A percentile compares a stretch with the other conserved stretches of the same genome.
phyloP scores from a whole-genome alignment of 2,797 vertebrate species.

The Oceanodroma leucorhoa region DNA sequence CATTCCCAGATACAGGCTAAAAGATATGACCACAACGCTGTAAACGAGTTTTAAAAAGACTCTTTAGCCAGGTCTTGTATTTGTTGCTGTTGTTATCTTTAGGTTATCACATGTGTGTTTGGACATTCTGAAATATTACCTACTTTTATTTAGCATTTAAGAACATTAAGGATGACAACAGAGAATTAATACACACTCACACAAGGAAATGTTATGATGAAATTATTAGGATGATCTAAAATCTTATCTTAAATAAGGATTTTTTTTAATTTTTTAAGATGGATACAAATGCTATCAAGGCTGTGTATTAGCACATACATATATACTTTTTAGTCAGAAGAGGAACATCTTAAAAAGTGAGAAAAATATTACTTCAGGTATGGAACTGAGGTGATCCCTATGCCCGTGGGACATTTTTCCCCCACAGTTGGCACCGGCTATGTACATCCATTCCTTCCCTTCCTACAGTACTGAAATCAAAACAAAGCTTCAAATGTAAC shows the following conservation, averaged over 20 bases:
- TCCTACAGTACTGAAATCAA: background rate
- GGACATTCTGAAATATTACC: background rate
- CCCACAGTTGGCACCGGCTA: background rate
- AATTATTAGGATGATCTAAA: background rate
- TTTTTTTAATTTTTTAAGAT: background rate
- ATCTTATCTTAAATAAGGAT: background rate
- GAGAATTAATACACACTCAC: background rate
- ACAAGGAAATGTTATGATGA: background rate
- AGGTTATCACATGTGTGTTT: background rate
- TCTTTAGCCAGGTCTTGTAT: background rate
- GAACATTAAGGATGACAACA: background rate
- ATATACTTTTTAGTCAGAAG: background rate
- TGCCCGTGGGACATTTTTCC: accelerated
- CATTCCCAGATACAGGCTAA: background rate
- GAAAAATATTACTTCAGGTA: background rate
- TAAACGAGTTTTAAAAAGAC: background rate
- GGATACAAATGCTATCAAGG: background rate
- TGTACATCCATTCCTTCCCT: background rate
- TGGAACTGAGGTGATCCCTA: background rate
- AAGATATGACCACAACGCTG: background rate
- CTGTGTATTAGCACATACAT: background rate
- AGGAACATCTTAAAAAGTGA: background rate
- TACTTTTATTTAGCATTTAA: background rate
- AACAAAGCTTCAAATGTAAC: background rate
- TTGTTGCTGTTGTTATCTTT: background rate